Conservation (phyloP, 2,797 vertebrate species). For the Trachurus trachurus region DNA sequence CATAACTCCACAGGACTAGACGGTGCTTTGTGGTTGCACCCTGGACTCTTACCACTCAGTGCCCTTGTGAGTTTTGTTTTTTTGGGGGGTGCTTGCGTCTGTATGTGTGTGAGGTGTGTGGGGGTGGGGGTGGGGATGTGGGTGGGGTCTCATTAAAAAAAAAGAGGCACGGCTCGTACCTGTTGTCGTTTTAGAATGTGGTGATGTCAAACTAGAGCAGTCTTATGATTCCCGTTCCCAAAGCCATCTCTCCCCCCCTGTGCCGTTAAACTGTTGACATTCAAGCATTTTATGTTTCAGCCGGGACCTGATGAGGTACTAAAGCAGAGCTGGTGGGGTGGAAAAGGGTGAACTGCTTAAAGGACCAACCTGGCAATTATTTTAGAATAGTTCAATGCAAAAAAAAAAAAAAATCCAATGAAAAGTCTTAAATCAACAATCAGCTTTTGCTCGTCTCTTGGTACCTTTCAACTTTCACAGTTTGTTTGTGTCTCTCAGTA, state of each 20-base stretch:
- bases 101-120: conserved; percentile 11
- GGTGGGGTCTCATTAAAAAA: conserved; percentile 56
- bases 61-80: conserved; percentile 61
- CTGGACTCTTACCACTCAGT: conserved; percentile 72
- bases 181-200: conserved; percentile 84
- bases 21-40: conserved; percentile 74
- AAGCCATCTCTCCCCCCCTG: conserved; percentile 67
- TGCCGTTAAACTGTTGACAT: conserved; percentile 23
- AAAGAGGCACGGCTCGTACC: conserved; percentile 78
- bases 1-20: conserved; percentile 65
- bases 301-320: conserved; percentile 19
- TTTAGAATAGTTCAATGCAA: conserved; percentile 20
- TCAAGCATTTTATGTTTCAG: conserved; percentile 16
- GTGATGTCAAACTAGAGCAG: conserved; percentile 83
- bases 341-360: conserved; percentile 2
- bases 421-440: conserved; percentile 26
- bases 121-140: conserved; percentile 21
- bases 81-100: conserved; percentile 10
- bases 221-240: conserved; percentile 75
- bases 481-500: neutral
- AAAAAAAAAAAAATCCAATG: neutral
- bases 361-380: conserved; percentile 25
- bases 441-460: neutral
- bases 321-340: conserved; percentile 17
- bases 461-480: neutral